Evolutionary conservation across 2,888 invertebrate species (phyloP).

Genomic region (Vesta saturnalis): DNA sequence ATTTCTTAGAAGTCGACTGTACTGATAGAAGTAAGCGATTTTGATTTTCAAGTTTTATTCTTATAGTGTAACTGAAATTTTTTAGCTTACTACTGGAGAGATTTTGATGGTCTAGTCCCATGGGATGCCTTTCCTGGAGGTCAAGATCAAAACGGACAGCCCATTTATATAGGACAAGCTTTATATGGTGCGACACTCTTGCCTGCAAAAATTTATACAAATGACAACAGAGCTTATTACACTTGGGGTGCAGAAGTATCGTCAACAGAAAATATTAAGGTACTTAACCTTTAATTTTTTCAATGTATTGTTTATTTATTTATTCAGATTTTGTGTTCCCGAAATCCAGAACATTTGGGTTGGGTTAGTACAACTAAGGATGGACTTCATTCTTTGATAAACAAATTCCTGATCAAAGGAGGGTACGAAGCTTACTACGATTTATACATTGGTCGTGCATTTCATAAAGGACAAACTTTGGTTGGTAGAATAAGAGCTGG

Average conservation of each 20-base stretch:
- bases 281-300: background rate
- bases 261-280: background rate
- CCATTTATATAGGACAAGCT: slow-evolving; percentile 11
- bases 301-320: background rate
- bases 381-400: background rate
- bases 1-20: too few species aligned
- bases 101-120: background rate
- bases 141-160: background rate
- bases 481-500: slow-evolving; percentile 10
- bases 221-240: background rate
- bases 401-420: background rate
- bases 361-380: slow-evolving; percentile 3
- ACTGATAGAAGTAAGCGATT: too few species aligned
- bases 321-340: slow-evolving; percentile 6
- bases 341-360: background rate
- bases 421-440: background rate
- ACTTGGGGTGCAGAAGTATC: background rate
- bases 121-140: background rate
- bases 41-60: too few species aligned
- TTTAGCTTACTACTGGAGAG: background rate
- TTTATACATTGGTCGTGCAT: slow-evolving; percentile 3
- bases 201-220: background rate
- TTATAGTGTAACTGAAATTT: too few species aligned
- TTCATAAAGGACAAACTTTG: background rate
- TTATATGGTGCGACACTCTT: background rate